Percentiles rank a stretch among this genome's conserved stretches.
Evolutionary conservation across 2,888 invertebrate genomes (phyloP).

Genomic region (Phorcus lineatus): DNA sequence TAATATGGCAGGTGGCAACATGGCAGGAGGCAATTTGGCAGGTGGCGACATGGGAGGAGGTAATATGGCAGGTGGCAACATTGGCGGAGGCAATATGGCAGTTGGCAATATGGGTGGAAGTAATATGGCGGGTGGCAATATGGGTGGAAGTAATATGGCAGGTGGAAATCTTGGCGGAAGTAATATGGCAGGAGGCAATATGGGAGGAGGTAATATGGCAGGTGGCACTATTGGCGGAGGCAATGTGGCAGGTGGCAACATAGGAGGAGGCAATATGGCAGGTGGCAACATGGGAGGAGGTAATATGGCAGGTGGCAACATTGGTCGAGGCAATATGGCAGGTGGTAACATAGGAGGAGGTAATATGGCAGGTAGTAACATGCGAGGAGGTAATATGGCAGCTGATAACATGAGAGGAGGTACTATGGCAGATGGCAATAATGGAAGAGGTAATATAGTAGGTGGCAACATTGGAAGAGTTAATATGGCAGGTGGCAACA

Average conservation of each 20-base stretch:
- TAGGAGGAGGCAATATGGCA: background rate
- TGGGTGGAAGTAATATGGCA: background rate
- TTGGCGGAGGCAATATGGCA: background rate
- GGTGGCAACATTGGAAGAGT: too few relatives aligned
- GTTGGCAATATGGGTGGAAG: background rate
- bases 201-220: too few relatives aligned
- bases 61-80: background rate
- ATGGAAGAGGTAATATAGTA: too few relatives aligned
- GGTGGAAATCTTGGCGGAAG: background rate
- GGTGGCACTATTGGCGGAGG: background rate
- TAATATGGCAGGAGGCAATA: too few relatives aligned
- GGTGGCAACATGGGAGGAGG: background rate
- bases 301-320: background rate
- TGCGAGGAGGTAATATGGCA: too few relatives aligned
- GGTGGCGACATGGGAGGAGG: background rate
- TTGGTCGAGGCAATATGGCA: background rate
- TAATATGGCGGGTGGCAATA: background rate
- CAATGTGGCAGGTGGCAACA: background rate
- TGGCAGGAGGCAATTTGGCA: background rate
- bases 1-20: too few relatives aligned
- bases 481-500: too few relatives aligned
- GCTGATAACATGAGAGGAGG: too few relatives aligned
- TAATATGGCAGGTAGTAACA: too few relatives aligned
- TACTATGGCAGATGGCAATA: too few relatives aligned
- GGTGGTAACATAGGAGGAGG: background rate